Evolutionary conservation across 2,113 vertebrate genomes (phyloP), one percentile per base, ranked within the genome.

Genomic region (Microcebus griseorufus): DNA sequence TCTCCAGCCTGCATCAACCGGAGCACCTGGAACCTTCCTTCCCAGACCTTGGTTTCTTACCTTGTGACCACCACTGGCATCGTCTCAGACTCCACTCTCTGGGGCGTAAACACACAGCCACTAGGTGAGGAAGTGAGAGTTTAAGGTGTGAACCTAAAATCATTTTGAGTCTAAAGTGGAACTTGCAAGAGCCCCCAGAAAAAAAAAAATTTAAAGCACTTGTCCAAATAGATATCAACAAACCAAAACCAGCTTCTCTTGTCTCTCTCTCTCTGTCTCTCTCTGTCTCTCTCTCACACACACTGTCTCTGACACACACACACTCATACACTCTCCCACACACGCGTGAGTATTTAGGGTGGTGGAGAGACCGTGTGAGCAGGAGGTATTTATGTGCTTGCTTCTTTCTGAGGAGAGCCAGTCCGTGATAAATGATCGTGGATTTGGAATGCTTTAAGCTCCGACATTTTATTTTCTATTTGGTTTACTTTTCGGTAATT

Each of bases 381-480:
- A 53, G 16, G 27, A 18, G 3, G 20, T 32, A 32, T n/a, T 25
- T 32, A 32, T 20, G 37, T 4, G 11, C 29, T 45, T 6, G 6
- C 45, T 85, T 55, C 34, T 91, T 76, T 76, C 34, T 9, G 13
- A 58, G 82, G 60, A n/a, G 88, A 70, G 17, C 88, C 11, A 64
- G 93, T 72, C 92, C 51, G 11, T 92, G 88, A 93, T 82, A 89
- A 92, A 94, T 51, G 94, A 81, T 82, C 95, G 64, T 51, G 93
- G 93, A 5, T 13, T 64, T 96, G 88, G 95, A 96, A 96, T 75
- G 69, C 95, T 95, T 88, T 23, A 90, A 76, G 73, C 58, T 83
- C 55, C 64, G 96, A 96, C 96, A 67, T 95, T 95, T 90, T 96
- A 92, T 97, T 96, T 94, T 80, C 55, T 94, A 48, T 95, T 97